These are phyloP conservation scores for Molothrus ater DNA, from an alignment of 2,797 vertebrate genomes.

Conservation along the genomic window DNA sequence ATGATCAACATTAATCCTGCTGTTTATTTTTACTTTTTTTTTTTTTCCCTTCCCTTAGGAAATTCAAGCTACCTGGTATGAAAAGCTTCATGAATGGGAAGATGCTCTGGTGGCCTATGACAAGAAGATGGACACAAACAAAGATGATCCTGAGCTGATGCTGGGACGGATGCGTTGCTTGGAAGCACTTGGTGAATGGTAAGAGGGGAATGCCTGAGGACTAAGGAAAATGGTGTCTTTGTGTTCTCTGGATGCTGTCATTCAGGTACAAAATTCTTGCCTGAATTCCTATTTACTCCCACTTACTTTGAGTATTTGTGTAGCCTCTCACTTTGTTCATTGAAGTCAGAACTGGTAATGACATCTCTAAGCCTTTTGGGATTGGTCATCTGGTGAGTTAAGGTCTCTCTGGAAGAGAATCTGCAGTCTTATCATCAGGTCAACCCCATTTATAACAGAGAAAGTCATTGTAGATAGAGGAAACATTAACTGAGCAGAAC, in stretches of 20 bases:
- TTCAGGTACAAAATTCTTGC: neutral
- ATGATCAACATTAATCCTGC: neutral
- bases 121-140: conserved; percentile 98
- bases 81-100: conserved; percentile 99
- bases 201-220: conserved; percentile 39
- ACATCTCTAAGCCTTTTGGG: neutral
- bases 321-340: neutral
- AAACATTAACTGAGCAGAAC: neutral
- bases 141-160: conserved; percentile 96
- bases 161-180: conserved; percentile 97
- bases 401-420: neutral
- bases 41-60: conserved; percentile 77
- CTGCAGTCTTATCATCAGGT: neutral
- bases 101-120: conserved; percentile 95
- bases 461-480: neutral
- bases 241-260: neutral
- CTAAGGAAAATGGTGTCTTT: neutral
- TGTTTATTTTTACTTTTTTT: neutral
- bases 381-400: neutral
- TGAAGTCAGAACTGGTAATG: neutral
- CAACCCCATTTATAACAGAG: neutral
- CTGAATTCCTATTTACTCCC: neutral
- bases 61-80: conserved; percentile 99
- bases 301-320: neutral
- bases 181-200: conserved; percentile 98